These are phyloP conservation scores for Cirrhinus mrigala DNA, from an alignment of 2,797 vertebrate species.

Conservation along the genomic window DNA sequence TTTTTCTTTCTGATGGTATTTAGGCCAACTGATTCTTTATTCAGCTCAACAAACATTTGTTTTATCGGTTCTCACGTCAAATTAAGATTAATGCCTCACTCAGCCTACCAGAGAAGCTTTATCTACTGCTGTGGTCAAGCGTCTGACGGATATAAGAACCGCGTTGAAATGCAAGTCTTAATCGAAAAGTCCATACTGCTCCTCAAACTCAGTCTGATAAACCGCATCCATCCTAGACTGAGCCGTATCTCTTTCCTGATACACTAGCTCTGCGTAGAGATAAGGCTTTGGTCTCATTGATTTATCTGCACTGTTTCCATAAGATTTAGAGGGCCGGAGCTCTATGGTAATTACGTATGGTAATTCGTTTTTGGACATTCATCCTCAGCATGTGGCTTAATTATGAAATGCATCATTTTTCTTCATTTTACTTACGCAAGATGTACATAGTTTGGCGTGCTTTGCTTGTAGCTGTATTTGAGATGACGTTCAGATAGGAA, in stretches of 20 bases:
- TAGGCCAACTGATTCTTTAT: background rate
- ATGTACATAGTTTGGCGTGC: background rate
- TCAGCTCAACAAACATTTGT: slow-evolving; percentile 34
- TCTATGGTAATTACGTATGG: slow-evolving; percentile 8
- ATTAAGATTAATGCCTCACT: slow-evolving; percentile 72
- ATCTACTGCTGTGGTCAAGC: slow-evolving; percentile 14
- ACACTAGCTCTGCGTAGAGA: background rate
- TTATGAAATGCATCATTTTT: background rate
- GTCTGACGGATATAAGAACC: background rate
- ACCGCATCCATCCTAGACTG: slow-evolving; percentile 4
- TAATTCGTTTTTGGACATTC: slow-evolving; percentile 3
- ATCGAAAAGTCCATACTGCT: slow-evolving; percentile 26
- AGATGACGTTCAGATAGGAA: background rate
- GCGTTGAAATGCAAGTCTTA: slow-evolving; percentile 20
- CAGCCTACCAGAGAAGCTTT: slow-evolving; percentile 59
- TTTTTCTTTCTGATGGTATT: slow-evolving; percentile 32
- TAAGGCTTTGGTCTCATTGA: slow-evolving; percentile 31
- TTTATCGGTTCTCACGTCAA: slow-evolving; percentile 71
- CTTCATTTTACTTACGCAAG: background rate
- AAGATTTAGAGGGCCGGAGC: slow-evolving; percentile 19
- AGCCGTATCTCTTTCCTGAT: slow-evolving; percentile 7
- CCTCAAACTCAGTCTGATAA: slow-evolving; percentile 18
- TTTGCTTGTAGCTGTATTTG: background rate
- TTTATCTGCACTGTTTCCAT: slow-evolving; percentile 33
- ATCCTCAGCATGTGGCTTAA: slow-evolving; percentile 1